Conservation (phyloP, 2,888 invertebrate genomes). For the Hypomecis atomaria region DNA sequence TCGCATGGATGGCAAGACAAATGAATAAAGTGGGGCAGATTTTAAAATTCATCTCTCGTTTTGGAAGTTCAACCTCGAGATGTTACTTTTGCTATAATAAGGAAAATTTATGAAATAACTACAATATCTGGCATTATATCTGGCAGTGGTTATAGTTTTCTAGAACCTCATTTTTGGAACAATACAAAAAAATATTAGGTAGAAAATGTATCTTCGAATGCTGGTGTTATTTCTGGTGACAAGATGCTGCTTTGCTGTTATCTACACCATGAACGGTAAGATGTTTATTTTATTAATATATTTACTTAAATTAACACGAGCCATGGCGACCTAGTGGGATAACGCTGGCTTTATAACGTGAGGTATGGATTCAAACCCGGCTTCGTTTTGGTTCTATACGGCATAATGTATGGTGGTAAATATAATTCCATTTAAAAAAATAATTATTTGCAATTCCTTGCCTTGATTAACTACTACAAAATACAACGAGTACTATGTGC, state of each 20-base stretch:
- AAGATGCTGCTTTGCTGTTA: constrained; percentile 24
- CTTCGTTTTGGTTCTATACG: no score
- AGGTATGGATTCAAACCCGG: no score
- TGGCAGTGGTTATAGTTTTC: neutral
- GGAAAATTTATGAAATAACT: constrained; percentile 3
- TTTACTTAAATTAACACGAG: no score
- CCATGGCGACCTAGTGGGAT: no score
- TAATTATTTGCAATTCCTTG: no score
- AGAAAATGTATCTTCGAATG: constrained; percentile 13
- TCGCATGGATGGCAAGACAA: no score
- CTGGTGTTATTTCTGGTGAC: constrained; percentile 13
- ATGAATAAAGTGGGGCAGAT: neutral
- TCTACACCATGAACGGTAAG: constrained; percentile 29
- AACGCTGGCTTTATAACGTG: neutral
- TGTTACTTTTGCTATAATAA: constrained; percentile 1
- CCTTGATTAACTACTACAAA: no score
- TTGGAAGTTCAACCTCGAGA: neutral
- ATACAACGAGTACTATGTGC: no score
- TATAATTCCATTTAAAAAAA: no score
- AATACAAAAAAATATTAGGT: neutral
- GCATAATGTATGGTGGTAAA: no score
- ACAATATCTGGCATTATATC: neutral
- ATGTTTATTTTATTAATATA: neutral
- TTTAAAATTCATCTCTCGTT: constrained; percentile 3
- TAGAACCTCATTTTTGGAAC: no score